Evolutionary conservation across 1,140 invertebrate genomes (phyloP).

Genomic region (Melanaphis sacchari): DNA sequence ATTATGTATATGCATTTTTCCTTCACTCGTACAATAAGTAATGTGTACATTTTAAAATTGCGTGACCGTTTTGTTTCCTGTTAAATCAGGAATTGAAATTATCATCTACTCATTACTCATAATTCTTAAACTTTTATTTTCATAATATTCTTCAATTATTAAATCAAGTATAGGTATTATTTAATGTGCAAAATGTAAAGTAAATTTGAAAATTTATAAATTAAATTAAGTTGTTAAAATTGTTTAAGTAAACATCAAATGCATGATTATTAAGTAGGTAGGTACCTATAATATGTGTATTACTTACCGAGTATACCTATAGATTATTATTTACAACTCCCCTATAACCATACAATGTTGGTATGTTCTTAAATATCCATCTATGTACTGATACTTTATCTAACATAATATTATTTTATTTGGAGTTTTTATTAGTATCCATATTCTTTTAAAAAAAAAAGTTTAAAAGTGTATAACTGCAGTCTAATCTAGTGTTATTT

Average conservation of each 20-base stretch:
- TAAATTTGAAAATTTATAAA: background rate
- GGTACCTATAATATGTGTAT: background rate
- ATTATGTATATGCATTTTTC: conserved; percentile 14
- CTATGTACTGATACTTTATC: background rate
- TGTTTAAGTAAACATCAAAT: background rate
- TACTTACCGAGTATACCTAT: no score
- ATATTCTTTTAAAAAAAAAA: background rate
- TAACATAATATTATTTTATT: no score
- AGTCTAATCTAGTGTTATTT: background rate
- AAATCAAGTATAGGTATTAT: background rate
- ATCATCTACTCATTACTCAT: background rate
- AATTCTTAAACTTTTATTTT: background rate
- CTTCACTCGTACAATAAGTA: background rate
- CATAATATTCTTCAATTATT: background rate
- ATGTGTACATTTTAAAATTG: background rate
- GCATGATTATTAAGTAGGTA: background rate
- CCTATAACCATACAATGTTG: background rate
- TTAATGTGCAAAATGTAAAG: background rate
- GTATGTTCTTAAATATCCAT: background rate
- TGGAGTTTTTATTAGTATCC: no score
- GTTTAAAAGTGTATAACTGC: background rate
- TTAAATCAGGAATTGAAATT: conserved; percentile 21
- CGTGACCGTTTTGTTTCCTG: conserved; percentile 11
- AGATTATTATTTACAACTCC: background rate
- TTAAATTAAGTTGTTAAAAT: background rate